Evolutionary conservation across 2,888 invertebrate species (phyloP).

Genomic region (Platynereis dumerilii): DNA sequence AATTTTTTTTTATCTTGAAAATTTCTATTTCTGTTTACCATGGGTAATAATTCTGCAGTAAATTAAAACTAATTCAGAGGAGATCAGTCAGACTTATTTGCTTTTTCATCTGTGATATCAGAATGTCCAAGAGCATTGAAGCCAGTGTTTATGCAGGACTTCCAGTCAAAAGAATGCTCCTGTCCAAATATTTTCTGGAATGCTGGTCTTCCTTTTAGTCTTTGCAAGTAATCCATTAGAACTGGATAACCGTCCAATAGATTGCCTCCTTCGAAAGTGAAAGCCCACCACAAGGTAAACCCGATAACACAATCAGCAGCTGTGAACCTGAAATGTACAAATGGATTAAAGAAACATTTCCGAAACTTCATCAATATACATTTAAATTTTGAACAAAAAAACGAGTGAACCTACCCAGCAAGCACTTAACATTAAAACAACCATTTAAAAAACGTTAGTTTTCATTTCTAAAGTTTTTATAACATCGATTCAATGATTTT

Average conservation of each 20-base stretch:
- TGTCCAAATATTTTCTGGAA: conserved; percentile 41
- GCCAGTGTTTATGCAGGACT: conserved; percentile 19
- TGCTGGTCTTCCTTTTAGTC: conserved; percentile 40
- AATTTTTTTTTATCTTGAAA: no score
- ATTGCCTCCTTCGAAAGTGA: conserved; percentile 41
- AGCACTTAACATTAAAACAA: no score
- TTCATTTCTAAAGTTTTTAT: no score
- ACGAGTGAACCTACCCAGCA: background rate
- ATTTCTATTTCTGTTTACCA: no score
- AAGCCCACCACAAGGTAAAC: conserved; percentile 48
- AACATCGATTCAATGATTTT: no score
- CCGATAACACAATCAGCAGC: conserved; percentile 55
- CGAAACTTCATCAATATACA: background rate
- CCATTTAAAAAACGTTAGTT: background rate
- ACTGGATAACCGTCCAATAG: conserved; percentile 41
- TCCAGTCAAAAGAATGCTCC: conserved; percentile 28
- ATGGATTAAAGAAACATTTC: background rate
- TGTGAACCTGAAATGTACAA: conserved; percentile 42
- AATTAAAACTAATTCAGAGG: no score
- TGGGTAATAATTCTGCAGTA: no score
- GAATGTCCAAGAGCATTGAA: no score
- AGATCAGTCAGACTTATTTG: no score
- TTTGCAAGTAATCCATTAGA: conserved; percentile 39
- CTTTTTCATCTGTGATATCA: no score
- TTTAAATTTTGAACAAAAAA: background rate